phyloP scores from a whole-genome alignment of 1,140 invertebrate genomes.

The Zaprionus kolodkinae region DNA sequence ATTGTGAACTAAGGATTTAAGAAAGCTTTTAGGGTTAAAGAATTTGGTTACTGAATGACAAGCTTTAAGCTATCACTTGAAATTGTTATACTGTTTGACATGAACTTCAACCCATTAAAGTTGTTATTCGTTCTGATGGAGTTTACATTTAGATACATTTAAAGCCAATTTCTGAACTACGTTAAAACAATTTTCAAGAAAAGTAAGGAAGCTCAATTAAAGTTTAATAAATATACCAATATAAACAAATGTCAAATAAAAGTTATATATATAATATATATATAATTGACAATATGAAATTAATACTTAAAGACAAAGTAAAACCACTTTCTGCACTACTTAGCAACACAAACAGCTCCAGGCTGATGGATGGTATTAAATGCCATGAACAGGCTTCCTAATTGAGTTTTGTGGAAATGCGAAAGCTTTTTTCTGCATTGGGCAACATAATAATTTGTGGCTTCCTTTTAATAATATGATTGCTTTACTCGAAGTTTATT shows the following conservation, averaged over 20 bases:
- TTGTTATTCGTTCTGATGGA: background rate
- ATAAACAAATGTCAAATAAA: too few species aligned
- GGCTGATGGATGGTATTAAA: background rate
- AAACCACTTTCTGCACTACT: background rate
- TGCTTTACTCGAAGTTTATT: conserved; percentile 3
- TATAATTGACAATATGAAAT: too few species aligned
- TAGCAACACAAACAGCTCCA: background rate
- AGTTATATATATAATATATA: too few species aligned
- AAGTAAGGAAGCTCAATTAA: background rate
- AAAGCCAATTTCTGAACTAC: too few species aligned
- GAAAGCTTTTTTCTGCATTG: background rate
- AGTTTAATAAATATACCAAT: background rate
- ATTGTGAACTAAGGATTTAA: background rate
- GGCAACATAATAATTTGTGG: background rate
- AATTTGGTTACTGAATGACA: background rate
- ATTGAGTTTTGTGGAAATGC: background rate
- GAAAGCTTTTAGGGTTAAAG: background rate
- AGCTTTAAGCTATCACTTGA: background rate
- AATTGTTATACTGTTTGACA: background rate
- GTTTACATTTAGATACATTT: too few species aligned
- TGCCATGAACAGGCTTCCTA: background rate
- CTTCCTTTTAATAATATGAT: background rate
- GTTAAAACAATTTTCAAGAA: background rate
- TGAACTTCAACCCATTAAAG: too few species aligned
- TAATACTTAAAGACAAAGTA: background rate